These are phyloP conservation scores for Macropis europaea DNA, from an alignment of 2,888 invertebrate species.

Conservation along the genomic window DNA sequence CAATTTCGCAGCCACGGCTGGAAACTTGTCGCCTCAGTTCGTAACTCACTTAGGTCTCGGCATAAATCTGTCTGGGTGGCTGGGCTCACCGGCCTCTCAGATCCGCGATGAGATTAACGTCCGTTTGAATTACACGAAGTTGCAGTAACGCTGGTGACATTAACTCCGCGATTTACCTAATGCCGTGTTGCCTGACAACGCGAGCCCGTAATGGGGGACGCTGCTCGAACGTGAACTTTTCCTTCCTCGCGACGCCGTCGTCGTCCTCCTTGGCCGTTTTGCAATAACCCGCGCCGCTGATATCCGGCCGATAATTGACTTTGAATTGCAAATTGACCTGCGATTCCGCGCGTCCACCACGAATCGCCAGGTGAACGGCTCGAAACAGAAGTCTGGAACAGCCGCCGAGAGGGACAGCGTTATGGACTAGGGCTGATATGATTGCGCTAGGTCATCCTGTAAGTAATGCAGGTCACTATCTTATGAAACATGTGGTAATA, in stretches of 20 bases:
- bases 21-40: not conserved
- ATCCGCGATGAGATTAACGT: slow-evolving; percentile 8
- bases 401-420: too few species aligned
- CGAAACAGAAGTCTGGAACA: too few species aligned
- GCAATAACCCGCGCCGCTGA: not conserved
- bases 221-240: not conserved
- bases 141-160: not conserved
- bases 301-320: not conserved
- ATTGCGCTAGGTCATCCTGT: too few species aligned
- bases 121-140: slow-evolving; percentile 10
- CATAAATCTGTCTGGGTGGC: slow-evolving; percentile 13
- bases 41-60: not conserved
- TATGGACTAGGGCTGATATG: too few species aligned
- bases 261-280: too few species aligned
- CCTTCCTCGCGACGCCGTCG: too few species aligned
- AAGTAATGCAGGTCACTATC: too few species aligned
- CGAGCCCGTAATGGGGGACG: not conserved
- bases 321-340: not conserved
- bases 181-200: not conserved
- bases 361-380: too few species aligned
- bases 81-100: not conserved
- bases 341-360: too few species aligned
- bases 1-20: not conserved
- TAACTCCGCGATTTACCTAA: not conserved
- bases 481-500: too few species aligned